Base-by-base conservation (phyloP, 2,113 vertebrate genomes). In the Lasiurus cinereus region DNA sequence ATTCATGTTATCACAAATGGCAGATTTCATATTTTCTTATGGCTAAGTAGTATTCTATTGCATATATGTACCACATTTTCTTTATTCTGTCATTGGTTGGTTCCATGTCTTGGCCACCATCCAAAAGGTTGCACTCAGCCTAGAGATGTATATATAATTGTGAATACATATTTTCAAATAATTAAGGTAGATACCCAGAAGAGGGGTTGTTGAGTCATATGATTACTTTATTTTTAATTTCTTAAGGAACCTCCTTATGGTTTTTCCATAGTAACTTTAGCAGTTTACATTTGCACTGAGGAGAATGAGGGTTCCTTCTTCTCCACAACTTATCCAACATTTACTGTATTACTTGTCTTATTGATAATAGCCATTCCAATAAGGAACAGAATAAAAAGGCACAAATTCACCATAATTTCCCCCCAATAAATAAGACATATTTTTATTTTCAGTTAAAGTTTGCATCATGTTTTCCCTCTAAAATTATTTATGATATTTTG, bases 401-500 rank as follows among this genome's bases (percentile, higher is more conserved):
- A 69, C n/a, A n/a, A 69, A 33, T 33, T 19, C n/a, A 67, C n/a
- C 66, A 19, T 69, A 33, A 33, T 33, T 69, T n/a, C 3, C 16
- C 29, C n/a, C 8, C 3, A 54, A 8, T 78, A 73, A 29, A 13
- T 80, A 31, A 13, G 12, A 2, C 3, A 52, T 10, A 77, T 5
- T 5, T 67, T 80, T 70, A 50, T 56, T 91, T n/a, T 50, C 1
- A 2, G 8, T 36, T 85, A 83, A 93, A 72, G 0, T 72, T 46
- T 79, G 3, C 4, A 24, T 91, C 10, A 22, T 92, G 16, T 19
- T 56, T 76, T 11, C 0, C 7, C 1, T 43, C 18, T 52, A 16
- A 48, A 83, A 0, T 2, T 59, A 87, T 64, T 95, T 93, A 97
- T 12, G 6, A 82, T 52, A 74, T 74, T 96, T 82, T 82, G 46